phyloP scores from a whole-genome alignment of 2,797 vertebrate species.

The Galaxias olidus region DNA sequence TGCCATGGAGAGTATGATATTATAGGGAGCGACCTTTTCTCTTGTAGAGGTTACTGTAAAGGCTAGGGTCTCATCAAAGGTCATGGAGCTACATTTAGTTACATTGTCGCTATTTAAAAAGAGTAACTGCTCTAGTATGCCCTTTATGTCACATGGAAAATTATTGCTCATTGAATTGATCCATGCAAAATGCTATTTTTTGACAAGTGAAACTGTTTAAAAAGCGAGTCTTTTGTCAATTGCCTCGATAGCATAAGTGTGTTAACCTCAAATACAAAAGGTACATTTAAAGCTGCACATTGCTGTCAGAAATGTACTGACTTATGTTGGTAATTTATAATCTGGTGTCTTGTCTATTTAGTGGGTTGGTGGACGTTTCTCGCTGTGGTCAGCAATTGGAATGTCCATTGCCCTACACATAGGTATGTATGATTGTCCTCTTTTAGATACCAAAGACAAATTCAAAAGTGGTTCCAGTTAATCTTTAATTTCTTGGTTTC shows the following conservation, averaged over 20 bases:
- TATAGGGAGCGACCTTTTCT: constrained; percentile 88
- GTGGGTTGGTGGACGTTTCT: constrained; percentile 98
- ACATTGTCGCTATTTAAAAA: constrained; percentile 75
- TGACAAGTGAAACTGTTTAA: constrained; percentile 1
- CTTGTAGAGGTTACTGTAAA: constrained; percentile 69
- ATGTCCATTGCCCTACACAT: constrained; percentile 95
- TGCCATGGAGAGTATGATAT: constrained; percentile 73
- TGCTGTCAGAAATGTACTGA: too few species aligned
- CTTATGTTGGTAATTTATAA: too few species aligned
- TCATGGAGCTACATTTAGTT: constrained; percentile 60
- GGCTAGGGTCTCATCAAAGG: constrained; percentile 68
- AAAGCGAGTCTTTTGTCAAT: too few species aligned
- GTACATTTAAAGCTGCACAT: too few species aligned
- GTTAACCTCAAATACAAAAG: too few species aligned
- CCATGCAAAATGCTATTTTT: too few species aligned
- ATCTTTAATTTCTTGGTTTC: too few species aligned
- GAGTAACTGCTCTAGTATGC: constrained; percentile 38
- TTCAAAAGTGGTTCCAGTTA: too few species aligned
- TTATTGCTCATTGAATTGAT: neutral
- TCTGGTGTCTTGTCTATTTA: constrained; percentile 68
- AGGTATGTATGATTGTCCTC: constrained; percentile 83
- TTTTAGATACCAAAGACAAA: too few species aligned
- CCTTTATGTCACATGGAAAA: constrained; percentile 38
- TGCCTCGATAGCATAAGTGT: too few species aligned
- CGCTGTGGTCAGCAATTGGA: constrained; percentile 96